A percentile compares a stretch with the other conserved stretches of the same genome.
These are phyloP conservation scores for Diglossa cyanea DNA, from an alignment of 2,797 vertebrate genomes.

Conservation along the genomic window DNA sequence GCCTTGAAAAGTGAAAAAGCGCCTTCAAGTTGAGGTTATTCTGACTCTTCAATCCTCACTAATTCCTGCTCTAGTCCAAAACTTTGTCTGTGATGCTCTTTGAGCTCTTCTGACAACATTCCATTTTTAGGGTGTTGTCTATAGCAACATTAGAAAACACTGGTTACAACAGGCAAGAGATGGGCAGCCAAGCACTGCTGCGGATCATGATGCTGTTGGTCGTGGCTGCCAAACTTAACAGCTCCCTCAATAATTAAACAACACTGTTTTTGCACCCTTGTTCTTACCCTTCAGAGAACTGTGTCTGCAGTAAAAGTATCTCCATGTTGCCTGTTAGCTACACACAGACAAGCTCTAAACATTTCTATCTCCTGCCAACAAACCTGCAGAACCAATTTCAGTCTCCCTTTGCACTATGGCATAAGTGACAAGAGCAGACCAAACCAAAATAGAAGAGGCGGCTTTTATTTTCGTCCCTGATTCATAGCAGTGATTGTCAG, in stretches of 20 bases:
- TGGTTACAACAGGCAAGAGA: background rate
- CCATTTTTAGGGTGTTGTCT: background rate
- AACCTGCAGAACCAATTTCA: background rate
- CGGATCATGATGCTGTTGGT: background rate
- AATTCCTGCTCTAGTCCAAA: background rate
- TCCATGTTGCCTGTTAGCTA: constrained; percentile 15
- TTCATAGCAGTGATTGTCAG: constrained; percentile 18
- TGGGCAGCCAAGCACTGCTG: background rate
- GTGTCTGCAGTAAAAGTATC: background rate
- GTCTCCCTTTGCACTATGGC: constrained; percentile 25
- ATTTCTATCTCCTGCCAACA: constrained; percentile 12
- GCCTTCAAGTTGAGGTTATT: background rate
- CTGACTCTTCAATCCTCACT: background rate
- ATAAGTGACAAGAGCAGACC: constrained; percentile 18
- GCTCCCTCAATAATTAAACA: constrained; percentile 37
- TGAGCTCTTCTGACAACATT: background rate
- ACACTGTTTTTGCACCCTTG: constrained; percentile 7
- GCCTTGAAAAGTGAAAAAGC: background rate
- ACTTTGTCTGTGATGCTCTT: background rate
- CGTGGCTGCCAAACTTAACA: background rate
- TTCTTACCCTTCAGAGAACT: constrained; percentile 29
- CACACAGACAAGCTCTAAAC: constrained; percentile 25
- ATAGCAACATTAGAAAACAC: background rate
- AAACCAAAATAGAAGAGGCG: constrained; percentile 1
- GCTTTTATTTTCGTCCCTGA: background rate